phyloP scores from a whole-genome alignment of 2,113 vertebrate genomes.

The Bambusicola thoracicus region DNA sequence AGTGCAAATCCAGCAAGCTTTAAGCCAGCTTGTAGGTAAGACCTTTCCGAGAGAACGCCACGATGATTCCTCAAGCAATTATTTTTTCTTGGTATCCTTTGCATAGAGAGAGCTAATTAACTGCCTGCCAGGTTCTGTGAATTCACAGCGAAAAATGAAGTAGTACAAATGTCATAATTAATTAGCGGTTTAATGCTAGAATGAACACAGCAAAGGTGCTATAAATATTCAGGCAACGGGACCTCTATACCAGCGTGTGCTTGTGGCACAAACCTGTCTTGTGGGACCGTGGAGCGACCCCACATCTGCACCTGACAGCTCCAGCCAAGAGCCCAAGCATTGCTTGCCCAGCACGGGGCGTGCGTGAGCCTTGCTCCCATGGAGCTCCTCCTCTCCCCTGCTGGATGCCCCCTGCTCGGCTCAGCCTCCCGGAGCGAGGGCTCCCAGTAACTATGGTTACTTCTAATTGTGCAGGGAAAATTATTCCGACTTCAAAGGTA shows the following conservation, averaged over 20 bases:
- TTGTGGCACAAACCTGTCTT: neutral
- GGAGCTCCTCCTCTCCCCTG: neutral
- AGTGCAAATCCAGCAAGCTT: constrained; percentile 5
- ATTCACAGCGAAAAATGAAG: neutral
- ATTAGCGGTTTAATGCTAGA: constrained; percentile 46
- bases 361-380: neutral
- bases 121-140: constrained; percentile 25
- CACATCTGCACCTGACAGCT: neutral
- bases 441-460: neutral
- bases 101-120: constrained; percentile 66
- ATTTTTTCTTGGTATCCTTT: constrained; percentile 24
- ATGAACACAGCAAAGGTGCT: neutral
- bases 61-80: constrained; percentile 54
- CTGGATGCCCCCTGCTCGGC: neutral
- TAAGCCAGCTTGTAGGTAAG: constrained; percentile 4
- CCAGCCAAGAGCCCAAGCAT: neutral
- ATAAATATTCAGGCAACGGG: neutral
- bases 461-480: neutral
- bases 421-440: neutral
- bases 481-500: neutral
- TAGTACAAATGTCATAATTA: constrained; percentile 64
- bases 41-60: neutral
- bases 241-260: rapidly evolving
- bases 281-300: rapidly evolving
- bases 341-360: neutral